A percentile compares a stretch with the other conserved stretches of the same genome.
Evolutionary conservation across 2,113 vertebrate genomes (phyloP).

Genomic region (Haplochromis burtoni): DNA sequence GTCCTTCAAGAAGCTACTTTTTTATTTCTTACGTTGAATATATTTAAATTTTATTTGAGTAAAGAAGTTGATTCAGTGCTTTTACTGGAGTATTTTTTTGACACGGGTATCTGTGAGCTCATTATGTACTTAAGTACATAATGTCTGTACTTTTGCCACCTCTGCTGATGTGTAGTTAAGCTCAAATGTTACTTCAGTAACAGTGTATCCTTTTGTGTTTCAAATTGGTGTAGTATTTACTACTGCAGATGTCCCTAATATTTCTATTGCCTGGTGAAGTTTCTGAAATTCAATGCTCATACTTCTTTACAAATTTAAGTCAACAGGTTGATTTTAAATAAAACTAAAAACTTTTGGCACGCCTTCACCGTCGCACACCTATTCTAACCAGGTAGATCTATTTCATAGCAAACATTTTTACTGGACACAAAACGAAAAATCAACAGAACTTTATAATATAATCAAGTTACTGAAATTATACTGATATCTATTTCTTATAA

Average conservation of each 20-base stretch:
- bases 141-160: not conserved
- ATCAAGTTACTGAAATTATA: not conserved
- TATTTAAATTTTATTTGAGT: not conserved
- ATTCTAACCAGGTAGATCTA: not conserved
- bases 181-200: not conserved
- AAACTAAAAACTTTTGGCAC: not conserved
- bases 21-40: not conserved
- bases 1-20: not conserved
- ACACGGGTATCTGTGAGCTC: not conserved
- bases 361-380: not conserved
- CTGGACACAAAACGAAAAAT: not conserved
- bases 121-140: not conserved
- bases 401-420: not conserved
- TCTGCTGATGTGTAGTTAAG: not conserved
- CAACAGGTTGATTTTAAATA: not conserved
- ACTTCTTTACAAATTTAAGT: not conserved
- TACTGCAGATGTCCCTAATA: not conserved
- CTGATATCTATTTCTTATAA: not conserved
- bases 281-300: accelerated
- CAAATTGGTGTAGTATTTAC: not conserved
- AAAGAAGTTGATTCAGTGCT: not conserved
- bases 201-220: not conserved
- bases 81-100: not conserved
- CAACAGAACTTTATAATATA: not conserved
- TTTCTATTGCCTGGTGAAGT: not conserved